Percentiles rank a stretch among this genome's conserved stretches.
Conservation (phyloP, 2,797 vertebrate species). For the Oreochromis mossambicus region DNA sequence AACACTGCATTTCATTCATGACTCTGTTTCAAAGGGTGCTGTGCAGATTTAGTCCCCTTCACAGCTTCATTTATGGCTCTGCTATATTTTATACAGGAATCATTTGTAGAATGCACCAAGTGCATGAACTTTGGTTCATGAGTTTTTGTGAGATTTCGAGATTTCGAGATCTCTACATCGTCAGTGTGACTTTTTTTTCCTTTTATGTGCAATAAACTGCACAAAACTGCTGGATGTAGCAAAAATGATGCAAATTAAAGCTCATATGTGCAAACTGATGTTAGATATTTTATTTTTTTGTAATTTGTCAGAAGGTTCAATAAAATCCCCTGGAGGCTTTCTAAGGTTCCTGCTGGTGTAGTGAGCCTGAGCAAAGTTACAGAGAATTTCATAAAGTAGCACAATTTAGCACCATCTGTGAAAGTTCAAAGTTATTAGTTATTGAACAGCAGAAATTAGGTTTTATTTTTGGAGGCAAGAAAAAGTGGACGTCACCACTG, state of each 20-base stretch:
- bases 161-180: neutral
- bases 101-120: neutral
- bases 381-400: neutral
- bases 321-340: rapidly evolving
- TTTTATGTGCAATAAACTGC: neutral
- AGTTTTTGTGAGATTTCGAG: neutral
- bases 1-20: neutral
- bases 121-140: neutral
- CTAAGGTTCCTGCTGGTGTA: neutral
- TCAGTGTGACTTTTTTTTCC: neutral
- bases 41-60: neutral
- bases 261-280: neutral
- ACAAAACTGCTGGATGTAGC: neutral
- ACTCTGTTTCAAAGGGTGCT: neutral
- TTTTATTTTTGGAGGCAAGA: neutral
- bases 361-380: neutral
- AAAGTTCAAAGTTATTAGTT: neutral
- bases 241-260: neutral
- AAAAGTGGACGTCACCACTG: neutral
- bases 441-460: neutral
- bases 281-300: neutral
- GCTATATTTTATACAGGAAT: neutral
- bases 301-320: neutral
- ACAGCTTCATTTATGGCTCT: neutral
- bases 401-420: neutral